Conservation (phyloP, 2,113 vertebrate genomes). For the Centropus bengalensis region DNA sequence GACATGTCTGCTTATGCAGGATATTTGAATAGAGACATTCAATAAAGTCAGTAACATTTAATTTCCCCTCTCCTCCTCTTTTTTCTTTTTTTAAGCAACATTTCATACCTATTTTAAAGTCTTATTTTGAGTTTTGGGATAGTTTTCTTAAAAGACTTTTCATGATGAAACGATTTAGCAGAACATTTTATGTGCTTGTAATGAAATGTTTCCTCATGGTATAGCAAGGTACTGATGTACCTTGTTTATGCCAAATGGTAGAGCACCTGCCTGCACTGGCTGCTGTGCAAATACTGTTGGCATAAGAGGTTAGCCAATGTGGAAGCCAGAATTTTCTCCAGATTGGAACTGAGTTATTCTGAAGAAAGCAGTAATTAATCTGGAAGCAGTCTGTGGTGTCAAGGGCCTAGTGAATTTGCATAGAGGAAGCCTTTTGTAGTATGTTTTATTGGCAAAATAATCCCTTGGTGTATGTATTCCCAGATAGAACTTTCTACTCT, state of each 20-base stretch:
- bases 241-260: not conserved
- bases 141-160: not conserved
- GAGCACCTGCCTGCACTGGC: not conserved
- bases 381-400: not conserved
- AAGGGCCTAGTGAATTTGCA: not conserved
- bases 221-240: not conserved
- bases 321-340: not conserved
- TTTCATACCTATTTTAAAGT: constrained; percentile 34
- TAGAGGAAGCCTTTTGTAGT: not conserved
- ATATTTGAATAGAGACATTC: constrained; percentile 61
- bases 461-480: not conserved
- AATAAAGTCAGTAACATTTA: constrained; percentile 48
- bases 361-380: not conserved
- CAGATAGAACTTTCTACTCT: not conserved
- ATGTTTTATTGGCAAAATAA: not conserved
- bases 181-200: not conserved
- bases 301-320: not conserved
- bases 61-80: constrained; percentile 2
- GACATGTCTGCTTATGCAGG: constrained; percentile 66
- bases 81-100: not conserved
- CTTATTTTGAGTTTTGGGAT: not conserved
- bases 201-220: not conserved
- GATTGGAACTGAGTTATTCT: not conserved
- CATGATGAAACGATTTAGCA: not conserved
- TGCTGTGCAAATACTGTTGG: not conserved